These are phyloP conservation scores for Marmota flaviventris DNA, from an alignment of 2,113 vertebrate species.

Conservation along the genomic window DNA sequence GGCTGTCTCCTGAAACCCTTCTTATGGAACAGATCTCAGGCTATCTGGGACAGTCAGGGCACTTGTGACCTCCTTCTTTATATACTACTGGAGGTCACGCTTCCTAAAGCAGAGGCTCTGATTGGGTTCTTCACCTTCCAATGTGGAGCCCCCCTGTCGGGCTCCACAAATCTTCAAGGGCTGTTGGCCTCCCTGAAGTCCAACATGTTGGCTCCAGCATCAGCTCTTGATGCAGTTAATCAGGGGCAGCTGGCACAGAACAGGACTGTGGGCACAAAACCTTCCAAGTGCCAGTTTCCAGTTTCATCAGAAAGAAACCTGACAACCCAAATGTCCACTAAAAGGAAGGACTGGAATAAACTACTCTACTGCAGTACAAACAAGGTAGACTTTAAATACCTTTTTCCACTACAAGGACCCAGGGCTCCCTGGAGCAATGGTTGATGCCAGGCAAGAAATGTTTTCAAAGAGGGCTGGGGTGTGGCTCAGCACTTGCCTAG, in stretches of 20 bases:
- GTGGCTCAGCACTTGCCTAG: neutral
- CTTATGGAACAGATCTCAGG: neutral
- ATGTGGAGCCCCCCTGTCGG: fast-evolving
- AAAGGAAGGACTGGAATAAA: neutral
- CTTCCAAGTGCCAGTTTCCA: neutral
- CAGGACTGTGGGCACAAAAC: neutral
- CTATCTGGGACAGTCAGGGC: neutral
- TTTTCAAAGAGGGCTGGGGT: neutral
- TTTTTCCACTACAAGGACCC: neutral
- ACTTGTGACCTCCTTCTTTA: neutral
- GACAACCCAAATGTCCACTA: neutral
- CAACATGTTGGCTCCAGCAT: neutral
- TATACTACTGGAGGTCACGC: neutral
- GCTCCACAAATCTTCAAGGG: neutral
- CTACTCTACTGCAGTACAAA: neutral
- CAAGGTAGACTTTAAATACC: neutral
- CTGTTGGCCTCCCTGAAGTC: neutral
- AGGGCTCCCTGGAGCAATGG: neutral
- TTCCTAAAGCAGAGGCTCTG: neutral
- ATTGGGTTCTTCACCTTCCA: neutral
- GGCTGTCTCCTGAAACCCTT: neutral
- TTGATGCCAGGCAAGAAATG: neutral
- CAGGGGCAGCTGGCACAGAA: neutral
- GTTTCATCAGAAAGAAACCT: neutral
- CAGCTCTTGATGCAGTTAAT: neutral